phyloP scores from a whole-genome alignment of 2,113 vertebrate genomes.

The Notothenia coriiceps region DNA sequence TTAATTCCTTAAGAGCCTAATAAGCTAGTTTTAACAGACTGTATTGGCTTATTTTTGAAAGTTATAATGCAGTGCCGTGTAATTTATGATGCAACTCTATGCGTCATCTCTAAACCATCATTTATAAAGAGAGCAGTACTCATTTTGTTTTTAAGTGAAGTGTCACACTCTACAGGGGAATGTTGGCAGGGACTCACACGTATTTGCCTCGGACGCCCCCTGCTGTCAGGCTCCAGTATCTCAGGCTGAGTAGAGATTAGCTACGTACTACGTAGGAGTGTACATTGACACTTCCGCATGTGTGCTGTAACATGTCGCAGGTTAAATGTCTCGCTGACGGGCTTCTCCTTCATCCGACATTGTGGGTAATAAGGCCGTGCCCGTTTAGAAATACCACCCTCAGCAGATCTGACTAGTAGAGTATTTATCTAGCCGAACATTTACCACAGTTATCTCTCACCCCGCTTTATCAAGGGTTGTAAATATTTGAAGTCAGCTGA shows the following conservation, averaged over 20 bases:
- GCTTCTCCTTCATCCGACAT: not conserved
- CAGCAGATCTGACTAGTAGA: not conserved
- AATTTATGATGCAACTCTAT: not conserved
- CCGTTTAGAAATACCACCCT: rapidly evolving
- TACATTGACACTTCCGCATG: not conserved
- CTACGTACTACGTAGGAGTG: too few relatives aligned
- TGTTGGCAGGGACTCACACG: not conserved
- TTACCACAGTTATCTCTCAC: not conserved
- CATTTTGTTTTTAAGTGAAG: not conserved
- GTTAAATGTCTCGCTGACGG: not conserved
- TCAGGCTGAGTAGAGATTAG: not conserved
- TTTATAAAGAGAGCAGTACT: not conserved
- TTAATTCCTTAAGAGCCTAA: too few relatives aligned
- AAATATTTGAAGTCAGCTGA: not conserved
- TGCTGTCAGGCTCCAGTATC: not conserved
- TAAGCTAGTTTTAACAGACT: too few relatives aligned
- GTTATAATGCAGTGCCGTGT: not conserved
- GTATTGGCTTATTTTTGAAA: too few relatives aligned
- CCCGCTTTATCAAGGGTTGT: not conserved
- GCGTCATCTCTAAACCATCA: not conserved
- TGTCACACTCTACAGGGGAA: not conserved
- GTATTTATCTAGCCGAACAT: not conserved
- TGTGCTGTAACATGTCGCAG: not conserved
- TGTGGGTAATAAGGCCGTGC: rapidly evolving
- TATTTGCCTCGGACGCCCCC: slow-evolving; percentile 33